Percentiles rank a stretch among this genome's conserved stretches.
phyloP scores from a whole-genome alignment of 2,888 invertebrate genomes.

The Thyatira batis region DNA sequence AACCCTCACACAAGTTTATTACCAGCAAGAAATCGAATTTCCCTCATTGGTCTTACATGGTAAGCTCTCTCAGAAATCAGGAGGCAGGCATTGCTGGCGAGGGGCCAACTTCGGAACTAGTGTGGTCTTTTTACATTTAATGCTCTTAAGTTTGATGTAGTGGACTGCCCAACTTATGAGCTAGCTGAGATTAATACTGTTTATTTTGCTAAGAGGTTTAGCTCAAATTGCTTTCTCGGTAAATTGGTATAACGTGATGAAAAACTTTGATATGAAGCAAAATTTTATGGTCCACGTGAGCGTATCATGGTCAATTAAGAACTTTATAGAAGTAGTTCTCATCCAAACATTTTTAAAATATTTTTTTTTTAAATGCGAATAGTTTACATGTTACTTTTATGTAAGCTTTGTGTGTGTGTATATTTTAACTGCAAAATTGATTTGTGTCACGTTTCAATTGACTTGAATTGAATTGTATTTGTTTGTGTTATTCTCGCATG shows the following conservation, averaged over 20 bases:
- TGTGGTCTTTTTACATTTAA: constrained; percentile 69
- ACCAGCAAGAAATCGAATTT: constrained; percentile 30
- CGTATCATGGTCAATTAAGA: background rate
- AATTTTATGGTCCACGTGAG: constrained; percentile 1
- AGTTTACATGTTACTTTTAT: too few relatives aligned
- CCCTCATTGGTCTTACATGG: constrained; percentile 35
- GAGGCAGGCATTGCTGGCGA: constrained; percentile 44
- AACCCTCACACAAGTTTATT: constrained; percentile 23
- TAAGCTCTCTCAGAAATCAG: constrained; percentile 41
- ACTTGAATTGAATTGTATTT: too few relatives aligned
- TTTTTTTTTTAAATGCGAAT: too few relatives aligned
- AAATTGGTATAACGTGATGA: constrained; percentile 22
- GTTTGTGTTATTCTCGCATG: too few relatives aligned
- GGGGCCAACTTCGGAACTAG: constrained; percentile 51
- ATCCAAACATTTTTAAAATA: too few relatives aligned
- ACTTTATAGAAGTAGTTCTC: background rate
- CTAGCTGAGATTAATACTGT: constrained; percentile 63
- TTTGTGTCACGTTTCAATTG: too few relatives aligned
- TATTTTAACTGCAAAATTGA: too few relatives aligned
- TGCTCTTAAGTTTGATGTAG: constrained; percentile 75
- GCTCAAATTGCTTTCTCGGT: constrained; percentile 52
- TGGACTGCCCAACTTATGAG: constrained; percentile 59
- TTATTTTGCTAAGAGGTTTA: constrained; percentile 71
- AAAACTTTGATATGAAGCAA: constrained; percentile 22
- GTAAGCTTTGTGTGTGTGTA: too few relatives aligned